phyloP scores from a whole-genome alignment of 1,140 invertebrate species.

The Papilio polyxenes region DNA sequence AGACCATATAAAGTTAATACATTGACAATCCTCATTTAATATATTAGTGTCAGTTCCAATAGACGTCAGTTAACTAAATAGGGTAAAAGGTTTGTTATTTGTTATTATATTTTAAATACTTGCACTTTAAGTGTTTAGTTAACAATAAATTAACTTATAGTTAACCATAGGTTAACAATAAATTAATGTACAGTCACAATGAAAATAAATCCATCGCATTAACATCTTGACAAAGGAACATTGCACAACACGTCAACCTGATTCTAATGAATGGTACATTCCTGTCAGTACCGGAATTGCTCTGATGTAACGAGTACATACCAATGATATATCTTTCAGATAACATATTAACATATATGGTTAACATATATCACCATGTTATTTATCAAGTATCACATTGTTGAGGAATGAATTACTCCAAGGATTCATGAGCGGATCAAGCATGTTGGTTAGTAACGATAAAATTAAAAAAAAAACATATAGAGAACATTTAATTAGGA shows the following conservation, averaged over 20 bases:
- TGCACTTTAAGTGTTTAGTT: background rate
- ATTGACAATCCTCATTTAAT: background rate
- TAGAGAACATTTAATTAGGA: no score
- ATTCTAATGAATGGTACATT: conserved; percentile 27
- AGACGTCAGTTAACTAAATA: background rate
- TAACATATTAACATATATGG: conserved; percentile 16
- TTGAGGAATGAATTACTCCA: no score
- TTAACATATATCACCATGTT: background rate
- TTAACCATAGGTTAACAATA: no score
- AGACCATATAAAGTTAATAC: background rate
- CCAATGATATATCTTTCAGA: background rate
- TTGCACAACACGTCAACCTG: background rate
- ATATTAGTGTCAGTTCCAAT: background rate
- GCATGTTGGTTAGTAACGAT: no score
- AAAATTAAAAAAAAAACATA: no score
- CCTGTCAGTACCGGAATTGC: conserved; percentile 3
- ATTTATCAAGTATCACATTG: background rate
- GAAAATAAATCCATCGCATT: background rate
- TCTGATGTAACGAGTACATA: background rate
- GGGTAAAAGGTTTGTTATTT: background rate
- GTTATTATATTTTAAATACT: background rate
- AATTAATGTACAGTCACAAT: no score
- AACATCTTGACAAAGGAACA: background rate
- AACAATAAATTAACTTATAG: no score
- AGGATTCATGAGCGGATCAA: no score